A percentile compares a stretch with the other conserved stretches of the same genome.
These are phyloP conservation scores for Patella ulyssiponensis DNA, from an alignment of 2,888 invertebrate species.

Conservation along the genomic window DNA sequence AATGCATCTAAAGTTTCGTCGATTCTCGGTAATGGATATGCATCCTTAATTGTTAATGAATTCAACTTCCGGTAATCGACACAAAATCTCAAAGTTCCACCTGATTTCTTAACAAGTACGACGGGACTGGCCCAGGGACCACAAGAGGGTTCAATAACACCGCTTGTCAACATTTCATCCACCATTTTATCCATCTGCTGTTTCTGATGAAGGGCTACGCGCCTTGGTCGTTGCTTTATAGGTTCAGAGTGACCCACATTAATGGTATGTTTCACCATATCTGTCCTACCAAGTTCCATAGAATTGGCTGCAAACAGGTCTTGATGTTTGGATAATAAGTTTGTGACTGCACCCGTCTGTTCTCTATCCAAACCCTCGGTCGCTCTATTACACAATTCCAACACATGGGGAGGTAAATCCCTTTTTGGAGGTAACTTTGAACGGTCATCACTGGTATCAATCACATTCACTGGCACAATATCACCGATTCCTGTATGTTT, in stretches of 20 bases:
- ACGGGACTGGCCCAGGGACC: slow-evolving; percentile 1
- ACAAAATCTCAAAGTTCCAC: slow-evolving; percentile 1
- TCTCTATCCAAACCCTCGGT: background rate
- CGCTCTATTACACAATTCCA: slow-evolving; percentile 2
- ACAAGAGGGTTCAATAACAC: background rate
- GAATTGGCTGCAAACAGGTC: background rate
- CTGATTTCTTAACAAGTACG: background rate
- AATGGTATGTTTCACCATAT: background rate
- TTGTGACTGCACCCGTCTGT: background rate
- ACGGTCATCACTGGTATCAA: background rate
- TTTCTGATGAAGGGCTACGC: background rate
- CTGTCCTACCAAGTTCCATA: background rate
- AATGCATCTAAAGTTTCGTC: background rate
- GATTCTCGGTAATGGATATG: background rate
- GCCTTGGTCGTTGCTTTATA: slow-evolving; percentile 2
- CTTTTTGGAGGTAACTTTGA: background rate
- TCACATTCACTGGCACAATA: background rate
- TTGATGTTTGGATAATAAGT: background rate
- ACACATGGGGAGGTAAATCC: background rate
- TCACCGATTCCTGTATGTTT: background rate
- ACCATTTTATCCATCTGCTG: slow-evolving; percentile 2
- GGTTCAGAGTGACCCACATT: slow-evolving; percentile 1
- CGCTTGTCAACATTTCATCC: slow-evolving; percentile 3
- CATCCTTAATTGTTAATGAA: background rate
- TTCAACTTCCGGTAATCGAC: background rate